Evolutionary conservation across 2,113 vertebrate species (phyloP).

Genomic region (Helogale parvula): DNA sequence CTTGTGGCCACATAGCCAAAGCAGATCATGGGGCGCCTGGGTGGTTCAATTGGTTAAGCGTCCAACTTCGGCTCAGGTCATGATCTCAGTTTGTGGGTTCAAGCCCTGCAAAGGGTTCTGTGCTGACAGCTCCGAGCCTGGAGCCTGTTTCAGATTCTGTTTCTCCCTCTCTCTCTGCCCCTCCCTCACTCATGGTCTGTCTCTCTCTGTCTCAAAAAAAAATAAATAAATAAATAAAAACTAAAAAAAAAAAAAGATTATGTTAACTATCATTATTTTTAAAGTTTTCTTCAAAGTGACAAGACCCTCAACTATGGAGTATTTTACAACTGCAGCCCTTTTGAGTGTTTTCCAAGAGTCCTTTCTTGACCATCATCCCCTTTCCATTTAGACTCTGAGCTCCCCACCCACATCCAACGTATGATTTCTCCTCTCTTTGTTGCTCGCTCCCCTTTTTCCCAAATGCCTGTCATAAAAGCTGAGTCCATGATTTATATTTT

Average conservation of each 20-base stretch:
- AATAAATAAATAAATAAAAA: too few relatives aligned
- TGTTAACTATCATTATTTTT: background rate
- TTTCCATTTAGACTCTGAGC: background rate
- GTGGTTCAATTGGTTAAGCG: too few relatives aligned
- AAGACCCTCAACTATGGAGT: background rate
- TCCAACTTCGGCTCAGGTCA: too few relatives aligned
- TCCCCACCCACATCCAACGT: background rate
- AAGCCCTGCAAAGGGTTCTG: too few relatives aligned
- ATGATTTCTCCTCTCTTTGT: background rate
- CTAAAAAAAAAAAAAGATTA: background rate
- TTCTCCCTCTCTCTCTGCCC: too few relatives aligned
- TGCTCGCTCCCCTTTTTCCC: background rate
- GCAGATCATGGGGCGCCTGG: background rate
- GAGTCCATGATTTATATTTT: background rate
- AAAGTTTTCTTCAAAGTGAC: background rate
- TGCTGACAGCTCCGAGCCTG: too few relatives aligned
- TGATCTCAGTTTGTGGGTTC: too few relatives aligned
- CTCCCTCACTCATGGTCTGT: too few relatives aligned
- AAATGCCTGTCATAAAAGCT: background rate
- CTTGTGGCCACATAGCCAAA: background rate
- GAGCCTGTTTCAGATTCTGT: too few relatives aligned
- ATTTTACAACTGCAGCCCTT: background rate
- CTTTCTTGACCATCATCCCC: background rate
- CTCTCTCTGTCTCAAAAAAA: too few relatives aligned
- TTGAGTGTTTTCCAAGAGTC: background rate